Percentiles rank a stretch among this genome's conserved stretches.
Conservation (phyloP, 2,888 invertebrate species). For the Allacma fusca region DNA sequence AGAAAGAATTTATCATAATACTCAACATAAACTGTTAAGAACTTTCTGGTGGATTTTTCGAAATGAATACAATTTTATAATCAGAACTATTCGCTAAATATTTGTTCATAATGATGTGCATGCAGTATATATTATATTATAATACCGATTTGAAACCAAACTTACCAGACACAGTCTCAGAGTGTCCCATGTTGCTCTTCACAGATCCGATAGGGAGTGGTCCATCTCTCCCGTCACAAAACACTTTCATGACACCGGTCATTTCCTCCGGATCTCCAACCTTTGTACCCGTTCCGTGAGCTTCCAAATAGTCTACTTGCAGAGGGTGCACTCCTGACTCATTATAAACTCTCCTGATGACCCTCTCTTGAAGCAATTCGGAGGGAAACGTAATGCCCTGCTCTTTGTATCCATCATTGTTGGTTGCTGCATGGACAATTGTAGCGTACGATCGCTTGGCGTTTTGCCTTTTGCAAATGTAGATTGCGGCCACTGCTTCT, state of each 20-base stretch:
- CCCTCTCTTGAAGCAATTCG: slow-evolving; percentile 60
- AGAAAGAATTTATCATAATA: no score
- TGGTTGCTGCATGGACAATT: slow-evolving; percentile 84
- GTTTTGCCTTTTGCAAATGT: slow-evolving; percentile 78
- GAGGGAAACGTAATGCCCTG: slow-evolving; percentile 64
- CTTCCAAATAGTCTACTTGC: slow-evolving; percentile 80
- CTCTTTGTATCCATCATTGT: slow-evolving; percentile 85
- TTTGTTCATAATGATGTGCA: no score
- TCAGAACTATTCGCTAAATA: no score
- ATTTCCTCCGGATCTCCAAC: slow-evolving; percentile 97
- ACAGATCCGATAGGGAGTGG: slow-evolving; percentile 93
- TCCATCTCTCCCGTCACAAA: slow-evolving; percentile 64
- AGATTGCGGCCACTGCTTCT: slow-evolving; percentile 83
- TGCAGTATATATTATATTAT: no score
- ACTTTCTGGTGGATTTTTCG: no score
- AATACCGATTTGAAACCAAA: no score
- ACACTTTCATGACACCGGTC: slow-evolving; percentile 88
- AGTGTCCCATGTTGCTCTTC: slow-evolving; percentile 94
- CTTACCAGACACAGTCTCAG: slow-evolving; percentile 81
- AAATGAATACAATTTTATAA: no score
- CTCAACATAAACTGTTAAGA: no score
- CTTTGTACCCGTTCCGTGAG: slow-evolving; percentile 87
- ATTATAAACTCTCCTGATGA: slow-evolving; percentile 73
- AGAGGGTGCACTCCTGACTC: slow-evolving; percentile 76
- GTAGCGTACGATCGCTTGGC: slow-evolving; percentile 86